phyloP scores from a whole-genome alignment of 2,797 vertebrate species.

The Rhinoraja longicauda region DNA sequence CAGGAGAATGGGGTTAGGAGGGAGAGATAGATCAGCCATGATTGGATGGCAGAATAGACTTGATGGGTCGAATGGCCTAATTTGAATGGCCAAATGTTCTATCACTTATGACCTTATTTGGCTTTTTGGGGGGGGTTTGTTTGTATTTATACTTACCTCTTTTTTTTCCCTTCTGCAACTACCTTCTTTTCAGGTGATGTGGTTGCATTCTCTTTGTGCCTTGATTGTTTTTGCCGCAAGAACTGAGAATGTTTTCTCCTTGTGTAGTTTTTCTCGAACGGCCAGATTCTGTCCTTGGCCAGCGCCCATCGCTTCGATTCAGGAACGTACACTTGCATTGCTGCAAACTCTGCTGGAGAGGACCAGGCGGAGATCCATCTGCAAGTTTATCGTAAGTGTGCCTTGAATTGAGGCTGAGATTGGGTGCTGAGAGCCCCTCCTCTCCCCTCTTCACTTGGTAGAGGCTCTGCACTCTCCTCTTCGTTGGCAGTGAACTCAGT shows the following conservation, averaged over 20 bases:
- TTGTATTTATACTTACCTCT: too few species aligned
- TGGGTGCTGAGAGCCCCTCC: neutral
- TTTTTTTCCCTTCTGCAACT: too few species aligned
- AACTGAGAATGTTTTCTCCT: neutral
- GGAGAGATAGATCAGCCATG: too few species aligned
- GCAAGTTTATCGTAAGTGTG: constrained; percentile 13
- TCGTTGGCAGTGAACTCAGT: neutral
- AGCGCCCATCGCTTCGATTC: constrained; percentile 43
- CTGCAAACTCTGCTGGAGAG: constrained; percentile 51
- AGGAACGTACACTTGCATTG: constrained; percentile 54
- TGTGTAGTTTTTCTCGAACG: neutral
- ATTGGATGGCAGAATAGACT: too few species aligned
- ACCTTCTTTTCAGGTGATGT: too few species aligned
- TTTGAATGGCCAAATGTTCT: too few species aligned
- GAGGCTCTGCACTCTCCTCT: neutral
- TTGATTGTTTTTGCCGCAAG: neutral
- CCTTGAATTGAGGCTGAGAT: neutral
- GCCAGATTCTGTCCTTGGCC: constrained; percentile 42
- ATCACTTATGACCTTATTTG: too few species aligned
- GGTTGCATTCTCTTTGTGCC: too few species aligned
- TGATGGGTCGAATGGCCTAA: too few species aligned
- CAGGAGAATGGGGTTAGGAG: too few species aligned
- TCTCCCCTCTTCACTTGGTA: neutral
- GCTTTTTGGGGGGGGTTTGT: too few species aligned
- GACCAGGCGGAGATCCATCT: constrained; percentile 37